Conservation (phyloP, 2,113 vertebrate species). For the Neomonachus schauinslandi region DNA sequence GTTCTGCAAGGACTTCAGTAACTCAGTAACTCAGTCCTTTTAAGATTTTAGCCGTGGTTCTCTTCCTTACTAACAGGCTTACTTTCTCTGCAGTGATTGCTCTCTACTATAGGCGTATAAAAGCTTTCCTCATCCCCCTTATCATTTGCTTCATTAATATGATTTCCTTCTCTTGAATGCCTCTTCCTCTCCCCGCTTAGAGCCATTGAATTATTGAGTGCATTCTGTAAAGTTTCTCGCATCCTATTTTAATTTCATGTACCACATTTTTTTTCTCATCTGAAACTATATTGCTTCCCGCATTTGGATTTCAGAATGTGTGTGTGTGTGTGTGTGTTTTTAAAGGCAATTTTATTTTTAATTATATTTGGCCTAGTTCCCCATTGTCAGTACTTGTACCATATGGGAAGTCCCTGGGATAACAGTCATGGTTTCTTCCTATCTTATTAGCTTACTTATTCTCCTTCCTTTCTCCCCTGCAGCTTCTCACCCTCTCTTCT, state of each 20-base stretch:
- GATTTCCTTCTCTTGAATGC: conserved; percentile 41
- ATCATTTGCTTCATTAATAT: conserved; percentile 49
- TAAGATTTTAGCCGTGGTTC: conserved; percentile 41
- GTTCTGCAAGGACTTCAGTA: background rate
- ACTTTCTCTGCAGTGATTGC: conserved; percentile 36
- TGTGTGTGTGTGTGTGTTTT: background rate
- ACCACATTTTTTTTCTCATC: conserved; percentile 10
- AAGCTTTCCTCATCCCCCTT: conserved; percentile 2
- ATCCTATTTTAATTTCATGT: conserved; percentile 50
- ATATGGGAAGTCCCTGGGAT: conserved; percentile 32
- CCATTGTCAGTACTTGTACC: background rate
- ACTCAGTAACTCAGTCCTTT: background rate
- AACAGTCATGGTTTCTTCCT: conserved; percentile 3
- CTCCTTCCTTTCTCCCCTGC: background rate
- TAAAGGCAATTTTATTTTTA: conserved; percentile 52
- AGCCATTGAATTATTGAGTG: conserved; percentile 44
- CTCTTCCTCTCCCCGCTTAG: background rate
- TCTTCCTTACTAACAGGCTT: conserved; percentile 38
- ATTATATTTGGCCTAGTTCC: conserved; percentile 65
- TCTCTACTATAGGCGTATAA: background rate
- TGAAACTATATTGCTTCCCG: conserved; percentile 31
- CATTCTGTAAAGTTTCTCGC: conserved; percentile 50
- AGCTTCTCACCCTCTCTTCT: background rate
- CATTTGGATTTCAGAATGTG: conserved; percentile 50
- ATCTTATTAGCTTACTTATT: background rate